Conservation (phyloP, 1,140 invertebrate genomes). For the Triops cancriformis region DNA sequence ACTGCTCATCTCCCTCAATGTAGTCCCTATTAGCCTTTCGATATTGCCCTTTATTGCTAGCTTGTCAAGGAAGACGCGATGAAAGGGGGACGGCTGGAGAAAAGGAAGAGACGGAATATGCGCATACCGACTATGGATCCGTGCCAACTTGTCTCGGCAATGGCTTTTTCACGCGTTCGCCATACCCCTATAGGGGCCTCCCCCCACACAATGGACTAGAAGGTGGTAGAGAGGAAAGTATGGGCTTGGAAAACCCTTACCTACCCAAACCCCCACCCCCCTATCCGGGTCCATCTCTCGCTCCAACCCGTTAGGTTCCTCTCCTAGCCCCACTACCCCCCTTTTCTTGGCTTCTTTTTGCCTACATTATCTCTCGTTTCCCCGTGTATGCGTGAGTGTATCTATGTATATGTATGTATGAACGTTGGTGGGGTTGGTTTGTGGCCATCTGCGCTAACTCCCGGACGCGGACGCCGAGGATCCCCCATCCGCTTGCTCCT, state of each 20-base stretch:
- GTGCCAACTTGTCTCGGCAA: slow-evolving; percentile 5
- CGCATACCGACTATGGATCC: slow-evolving; percentile 12
- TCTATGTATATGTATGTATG: neutral
- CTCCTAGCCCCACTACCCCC: too few species aligned
- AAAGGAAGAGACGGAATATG: slow-evolving; percentile 11
- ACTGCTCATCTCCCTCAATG: neutral
- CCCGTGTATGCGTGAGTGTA: neutral
- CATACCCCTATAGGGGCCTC: neutral
- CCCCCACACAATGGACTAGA: neutral
- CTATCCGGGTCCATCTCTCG: neutral
- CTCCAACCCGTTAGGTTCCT: neutral
- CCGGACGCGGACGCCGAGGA: slow-evolving; percentile 4
- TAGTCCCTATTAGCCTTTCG: slow-evolving; percentile 5
- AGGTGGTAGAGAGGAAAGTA: neutral
- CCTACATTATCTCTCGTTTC: neutral
- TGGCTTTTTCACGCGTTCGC: neutral
- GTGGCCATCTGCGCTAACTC: slow-evolving; percentile 12
- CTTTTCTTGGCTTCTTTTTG: neutral
- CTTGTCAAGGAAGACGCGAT: slow-evolving; percentile 16
- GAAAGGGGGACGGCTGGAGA: neutral
- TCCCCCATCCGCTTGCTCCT: neutral
- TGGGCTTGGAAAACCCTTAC: neutral
- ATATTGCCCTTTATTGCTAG: slow-evolving; percentile 9
- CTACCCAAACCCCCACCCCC: neutral
- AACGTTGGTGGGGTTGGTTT: slow-evolving; percentile 4